Evolutionary conservation across 2,113 vertebrate genomes (phyloP).

Genomic region (Penelope pileata): DNA sequence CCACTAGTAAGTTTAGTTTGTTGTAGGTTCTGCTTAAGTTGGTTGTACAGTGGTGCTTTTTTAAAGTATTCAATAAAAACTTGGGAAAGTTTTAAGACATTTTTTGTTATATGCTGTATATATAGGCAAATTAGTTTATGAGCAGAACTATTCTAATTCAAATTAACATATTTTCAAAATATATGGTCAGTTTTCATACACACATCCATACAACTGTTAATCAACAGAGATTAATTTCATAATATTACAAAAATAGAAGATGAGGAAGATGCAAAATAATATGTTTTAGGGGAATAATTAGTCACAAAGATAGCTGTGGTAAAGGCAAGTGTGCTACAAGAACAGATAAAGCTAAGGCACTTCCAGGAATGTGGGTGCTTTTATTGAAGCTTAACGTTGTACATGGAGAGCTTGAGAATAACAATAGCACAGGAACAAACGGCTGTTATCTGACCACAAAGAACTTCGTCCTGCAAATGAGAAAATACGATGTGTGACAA

Average conservation of each 20-base stretch:
- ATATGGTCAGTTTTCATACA: neutral
- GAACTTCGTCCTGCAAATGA: neutral
- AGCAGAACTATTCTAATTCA: neutral
- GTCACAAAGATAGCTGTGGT: neutral
- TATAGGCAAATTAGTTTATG: neutral
- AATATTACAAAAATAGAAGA: neutral
- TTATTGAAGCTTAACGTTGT: neutral
- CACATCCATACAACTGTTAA: neutral
- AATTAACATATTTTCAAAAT: neutral
- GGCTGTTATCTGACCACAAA: neutral
- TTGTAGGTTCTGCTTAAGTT: neutral
- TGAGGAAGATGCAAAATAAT: neutral
- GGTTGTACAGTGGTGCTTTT: neutral
- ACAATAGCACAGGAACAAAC: neutral
- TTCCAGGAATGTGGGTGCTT: neutral
- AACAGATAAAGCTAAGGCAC: neutral
- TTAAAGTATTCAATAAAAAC: neutral
- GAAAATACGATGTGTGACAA: fast-evolving
- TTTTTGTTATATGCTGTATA: neutral
- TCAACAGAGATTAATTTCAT: neutral
- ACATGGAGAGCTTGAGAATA: neutral
- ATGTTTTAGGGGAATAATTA: neutral
- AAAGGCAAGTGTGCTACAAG: neutral
- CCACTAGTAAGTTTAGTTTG: neutral
- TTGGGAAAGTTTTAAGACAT: neutral